Percentiles rank a stretch among this genome's conserved stretches.
phyloP scores from a whole-genome alignment of 2,888 invertebrate genomes.

The Ashinkailepas kermadecensis region DNA sequence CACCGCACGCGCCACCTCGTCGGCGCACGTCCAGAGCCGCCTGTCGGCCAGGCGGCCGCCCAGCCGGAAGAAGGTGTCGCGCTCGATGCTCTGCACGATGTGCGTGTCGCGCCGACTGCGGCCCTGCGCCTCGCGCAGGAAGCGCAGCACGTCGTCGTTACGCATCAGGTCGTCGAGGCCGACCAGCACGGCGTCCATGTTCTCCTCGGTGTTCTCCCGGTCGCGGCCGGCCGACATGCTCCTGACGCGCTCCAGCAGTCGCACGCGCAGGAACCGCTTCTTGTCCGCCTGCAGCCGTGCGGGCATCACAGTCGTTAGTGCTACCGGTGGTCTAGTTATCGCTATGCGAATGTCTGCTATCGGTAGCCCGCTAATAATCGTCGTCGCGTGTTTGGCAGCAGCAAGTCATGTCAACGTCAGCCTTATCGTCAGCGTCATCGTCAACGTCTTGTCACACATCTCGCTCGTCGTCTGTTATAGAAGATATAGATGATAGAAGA shows the following conservation, averaged over 20 bases:
- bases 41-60: neutral
- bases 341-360: no score
- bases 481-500: no score
- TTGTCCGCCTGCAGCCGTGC: neutral
- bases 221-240: conserved; percentile 2
- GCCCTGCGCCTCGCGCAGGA: conserved; percentile 21
- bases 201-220: neutral
- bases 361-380: no score
- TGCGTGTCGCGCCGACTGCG: conserved; percentile 17
- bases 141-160: conserved; percentile 22
- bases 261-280: conserved; percentile 12
- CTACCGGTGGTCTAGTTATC: no score
- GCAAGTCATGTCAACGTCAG: no score
- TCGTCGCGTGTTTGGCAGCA: no score
- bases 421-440: no score
- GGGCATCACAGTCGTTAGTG: no score
- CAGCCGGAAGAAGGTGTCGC: neutral
- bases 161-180: conserved; percentile 1
- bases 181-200: conserved; percentile 19
- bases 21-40: neutral
- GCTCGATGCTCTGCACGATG: conserved; percentile 19
- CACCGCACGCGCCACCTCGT: neutral
- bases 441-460: no score
- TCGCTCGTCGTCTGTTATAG: no score
- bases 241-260: conserved; percentile 3